phyloP scores from a whole-genome alignment of 2,888 invertebrate species.

The Pseudococcus longispinus region DNA sequence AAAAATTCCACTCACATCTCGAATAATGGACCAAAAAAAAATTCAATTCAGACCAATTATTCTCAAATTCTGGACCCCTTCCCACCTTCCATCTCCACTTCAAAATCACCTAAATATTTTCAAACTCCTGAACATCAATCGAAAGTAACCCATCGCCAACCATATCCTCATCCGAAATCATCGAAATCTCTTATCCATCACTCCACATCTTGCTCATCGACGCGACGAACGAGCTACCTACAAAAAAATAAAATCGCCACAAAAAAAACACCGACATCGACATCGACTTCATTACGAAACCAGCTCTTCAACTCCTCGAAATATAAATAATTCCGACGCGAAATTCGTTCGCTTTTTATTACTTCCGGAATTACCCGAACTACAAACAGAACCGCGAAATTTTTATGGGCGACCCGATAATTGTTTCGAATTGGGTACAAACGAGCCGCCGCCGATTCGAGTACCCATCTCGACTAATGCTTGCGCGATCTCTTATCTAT shows the following conservation, averaged over 20 bases:
- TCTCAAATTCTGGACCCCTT: no score
- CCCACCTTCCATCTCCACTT: no score
- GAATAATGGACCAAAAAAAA: no score
- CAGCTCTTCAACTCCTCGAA: not conserved
- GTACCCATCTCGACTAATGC: not conserved
- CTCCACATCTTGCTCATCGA: not conserved
- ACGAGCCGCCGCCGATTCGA: not conserved
- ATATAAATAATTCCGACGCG: not conserved
- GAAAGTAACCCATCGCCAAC: no score
- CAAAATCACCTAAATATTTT: no score
- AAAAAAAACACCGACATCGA: not conserved
- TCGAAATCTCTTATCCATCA: not conserved
- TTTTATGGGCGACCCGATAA: constrained; percentile 25
- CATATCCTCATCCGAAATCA: not conserved
- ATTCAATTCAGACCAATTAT: no score
- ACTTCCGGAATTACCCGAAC: constrained; percentile 33
- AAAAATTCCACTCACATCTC: no score
- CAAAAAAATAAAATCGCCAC: not conserved
- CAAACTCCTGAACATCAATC: no score
- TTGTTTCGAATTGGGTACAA: not conserved
- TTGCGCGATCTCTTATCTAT: not conserved
- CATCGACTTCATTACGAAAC: constrained; percentile 1
- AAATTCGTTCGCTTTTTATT: constrained; percentile 34
- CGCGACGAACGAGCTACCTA: not conserved
- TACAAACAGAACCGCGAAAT: constrained; percentile 28